Conservation (phyloP, 2,888 invertebrate species). For the Drymonia ruficornis region DNA sequence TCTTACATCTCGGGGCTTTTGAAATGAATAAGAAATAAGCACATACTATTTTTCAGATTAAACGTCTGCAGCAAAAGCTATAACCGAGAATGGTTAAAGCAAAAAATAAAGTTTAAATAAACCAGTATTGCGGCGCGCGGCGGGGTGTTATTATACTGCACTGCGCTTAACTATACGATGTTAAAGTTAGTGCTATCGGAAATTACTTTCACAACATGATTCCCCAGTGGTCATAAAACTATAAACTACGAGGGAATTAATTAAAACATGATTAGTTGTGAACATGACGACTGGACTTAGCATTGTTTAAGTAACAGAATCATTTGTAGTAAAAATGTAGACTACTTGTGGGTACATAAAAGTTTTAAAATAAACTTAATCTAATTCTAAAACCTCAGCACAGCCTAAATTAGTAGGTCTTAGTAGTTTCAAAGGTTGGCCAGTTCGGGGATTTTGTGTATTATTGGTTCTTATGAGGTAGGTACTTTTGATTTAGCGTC, state of each 20-base stretch:
- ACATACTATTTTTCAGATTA: background rate
- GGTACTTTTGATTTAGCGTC: background rate
- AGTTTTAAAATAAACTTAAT: too few species aligned
- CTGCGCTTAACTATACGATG: slow-evolving; percentile 1
- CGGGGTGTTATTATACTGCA: slow-evolving; percentile 1
- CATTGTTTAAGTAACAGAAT: too few species aligned
- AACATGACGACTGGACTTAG: too few species aligned
- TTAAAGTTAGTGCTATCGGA: slow-evolving; percentile 1
- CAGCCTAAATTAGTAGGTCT: too few species aligned
- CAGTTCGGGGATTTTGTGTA: too few species aligned
- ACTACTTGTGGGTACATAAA: too few species aligned
- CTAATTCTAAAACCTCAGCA: too few species aligned
- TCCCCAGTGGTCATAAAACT: slow-evolving; percentile 1
- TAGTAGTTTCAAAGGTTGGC: too few species aligned
- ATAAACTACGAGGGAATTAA: background rate
- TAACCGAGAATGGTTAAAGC: background rate
- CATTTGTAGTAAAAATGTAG: too few species aligned
- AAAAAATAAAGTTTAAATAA: background rate
- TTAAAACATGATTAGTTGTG: too few species aligned
- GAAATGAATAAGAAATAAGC: background rate
- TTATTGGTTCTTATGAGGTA: too few species aligned
- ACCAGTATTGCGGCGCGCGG: background rate
- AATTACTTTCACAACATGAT: slow-evolving; percentile 2
- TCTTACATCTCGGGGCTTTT: background rate
- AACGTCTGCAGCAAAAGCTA: slow-evolving; percentile 4